phyloP scores from a whole-genome alignment of 2,797 vertebrate species.

The Hippocampus kuda region DNA sequence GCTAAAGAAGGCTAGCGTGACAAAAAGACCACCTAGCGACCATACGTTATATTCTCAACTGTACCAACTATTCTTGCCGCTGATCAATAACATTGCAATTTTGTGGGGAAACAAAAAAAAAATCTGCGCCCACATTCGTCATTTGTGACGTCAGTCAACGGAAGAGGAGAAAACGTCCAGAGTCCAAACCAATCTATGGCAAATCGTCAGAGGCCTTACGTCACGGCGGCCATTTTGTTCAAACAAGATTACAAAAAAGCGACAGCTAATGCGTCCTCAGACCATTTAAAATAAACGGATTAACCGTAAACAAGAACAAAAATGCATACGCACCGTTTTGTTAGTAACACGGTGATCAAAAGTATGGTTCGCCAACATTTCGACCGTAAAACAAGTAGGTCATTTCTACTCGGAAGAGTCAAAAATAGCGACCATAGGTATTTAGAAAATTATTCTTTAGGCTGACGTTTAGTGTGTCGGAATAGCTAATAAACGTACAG shows the following conservation, averaged over 20 bases:
- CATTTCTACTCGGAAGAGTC: too few species aligned
- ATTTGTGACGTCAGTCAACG: neutral
- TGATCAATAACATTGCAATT: neutral
- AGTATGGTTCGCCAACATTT: neutral
- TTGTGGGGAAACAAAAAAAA: neutral
- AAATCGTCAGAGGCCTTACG: neutral
- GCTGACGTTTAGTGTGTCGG: neutral
- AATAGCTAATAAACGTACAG: neutral
- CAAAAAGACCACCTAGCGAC: neutral
- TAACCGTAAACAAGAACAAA: neutral
- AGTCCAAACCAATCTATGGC: neutral
- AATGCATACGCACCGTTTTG: neutral
- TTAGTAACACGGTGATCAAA: neutral
- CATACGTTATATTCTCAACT: neutral
- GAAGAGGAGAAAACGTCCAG: neutral
- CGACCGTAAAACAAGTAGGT: neutral
- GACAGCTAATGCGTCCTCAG: neutral
- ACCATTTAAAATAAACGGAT: neutral
- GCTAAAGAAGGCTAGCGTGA: neutral
- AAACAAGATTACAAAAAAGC: too few species aligned
- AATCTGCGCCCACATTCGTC: neutral
- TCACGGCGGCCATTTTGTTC: constrained; percentile 4
- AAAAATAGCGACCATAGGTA: neutral
- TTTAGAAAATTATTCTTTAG: neutral
- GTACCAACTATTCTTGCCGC: neutral